Evolutionary conservation across 2,797 vertebrate genomes (phyloP).

Genomic region (Sebastolobus altivelis): DNA sequence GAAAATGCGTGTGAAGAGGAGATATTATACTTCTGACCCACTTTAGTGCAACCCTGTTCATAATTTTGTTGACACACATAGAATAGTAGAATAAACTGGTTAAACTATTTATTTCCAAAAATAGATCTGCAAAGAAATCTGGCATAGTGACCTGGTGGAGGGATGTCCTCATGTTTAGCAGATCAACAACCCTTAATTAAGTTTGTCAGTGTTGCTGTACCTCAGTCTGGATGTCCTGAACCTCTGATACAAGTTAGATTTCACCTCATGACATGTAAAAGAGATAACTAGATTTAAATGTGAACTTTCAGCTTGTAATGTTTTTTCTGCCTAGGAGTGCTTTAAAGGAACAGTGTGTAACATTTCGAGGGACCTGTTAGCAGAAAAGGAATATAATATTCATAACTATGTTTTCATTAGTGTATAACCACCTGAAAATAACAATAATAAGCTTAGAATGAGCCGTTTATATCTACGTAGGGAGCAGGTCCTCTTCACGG

Average conservation of each 20-base stretch:
- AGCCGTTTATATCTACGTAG: no score
- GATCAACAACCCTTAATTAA: constrained; percentile 27
- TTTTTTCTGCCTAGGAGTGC: not conserved
- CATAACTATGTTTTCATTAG: no score
- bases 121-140: not conserved
- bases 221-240: not conserved
- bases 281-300: constrained; percentile 21
- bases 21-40: not conserved
- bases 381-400: no score
- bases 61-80: not conserved
- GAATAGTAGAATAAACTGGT: not conserved
- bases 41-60: not conserved
- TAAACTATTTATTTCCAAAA: not conserved
- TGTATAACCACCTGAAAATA: no score
- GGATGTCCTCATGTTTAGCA: constrained; percentile 8
- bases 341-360: not conserved
- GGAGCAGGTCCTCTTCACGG: fast-evolving
- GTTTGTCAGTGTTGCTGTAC: constrained; percentile 1
- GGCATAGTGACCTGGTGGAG: not conserved
- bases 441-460: no score
- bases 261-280: constrained; percentile 41
- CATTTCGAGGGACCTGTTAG: no score
- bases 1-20: not conserved
- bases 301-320: not conserved
- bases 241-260: constrained; percentile 5